Conservation (phyloP, 2,888 invertebrate genomes). For the Melipona bicolor region DNA sequence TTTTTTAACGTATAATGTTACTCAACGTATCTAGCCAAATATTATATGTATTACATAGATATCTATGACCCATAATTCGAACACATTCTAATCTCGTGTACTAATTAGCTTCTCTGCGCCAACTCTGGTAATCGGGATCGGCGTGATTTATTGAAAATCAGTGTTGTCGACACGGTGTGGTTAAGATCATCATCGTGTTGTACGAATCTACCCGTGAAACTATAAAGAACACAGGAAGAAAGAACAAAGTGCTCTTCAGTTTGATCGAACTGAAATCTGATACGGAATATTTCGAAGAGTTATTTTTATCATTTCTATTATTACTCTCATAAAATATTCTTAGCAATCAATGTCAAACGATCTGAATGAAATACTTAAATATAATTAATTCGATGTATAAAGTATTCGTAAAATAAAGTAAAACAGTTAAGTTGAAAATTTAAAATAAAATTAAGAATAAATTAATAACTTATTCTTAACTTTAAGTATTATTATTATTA, state of each 20-base stretch:
- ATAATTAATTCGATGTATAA: too few relatives aligned
- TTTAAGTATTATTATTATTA: too few relatives aligned
- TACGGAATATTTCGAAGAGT: background rate
- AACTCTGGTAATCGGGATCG: constrained; percentile 30
- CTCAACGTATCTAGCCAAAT: constrained; percentile 71
- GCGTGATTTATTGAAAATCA: constrained; percentile 42
- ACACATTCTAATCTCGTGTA: constrained; percentile 65
- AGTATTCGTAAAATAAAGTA: too few relatives aligned
- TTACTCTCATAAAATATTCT: background rate
- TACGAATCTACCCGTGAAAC: constrained; percentile 54
- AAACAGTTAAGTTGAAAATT: too few relatives aligned
- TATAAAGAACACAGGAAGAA: constrained; percentile 29
- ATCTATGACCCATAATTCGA: constrained; percentile 70
- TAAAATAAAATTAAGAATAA: too few relatives aligned
- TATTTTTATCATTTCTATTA: background rate
- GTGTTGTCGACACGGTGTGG: constrained; percentile 41
- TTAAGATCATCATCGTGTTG: constrained; percentile 45
- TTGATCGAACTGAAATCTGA: constrained; percentile 8
- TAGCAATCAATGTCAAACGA: background rate
- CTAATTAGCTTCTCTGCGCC: constrained; percentile 67
- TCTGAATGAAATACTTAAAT: background rate
- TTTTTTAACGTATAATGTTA: constrained; percentile 57
- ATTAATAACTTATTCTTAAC: too few relatives aligned
- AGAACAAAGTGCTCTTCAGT: constrained; percentile 26
- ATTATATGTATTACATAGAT: background rate